These are phyloP conservation scores for Forbesichthys agassizii DNA, from an alignment of 2,113 vertebrate species.

Conservation along the genomic window DNA sequence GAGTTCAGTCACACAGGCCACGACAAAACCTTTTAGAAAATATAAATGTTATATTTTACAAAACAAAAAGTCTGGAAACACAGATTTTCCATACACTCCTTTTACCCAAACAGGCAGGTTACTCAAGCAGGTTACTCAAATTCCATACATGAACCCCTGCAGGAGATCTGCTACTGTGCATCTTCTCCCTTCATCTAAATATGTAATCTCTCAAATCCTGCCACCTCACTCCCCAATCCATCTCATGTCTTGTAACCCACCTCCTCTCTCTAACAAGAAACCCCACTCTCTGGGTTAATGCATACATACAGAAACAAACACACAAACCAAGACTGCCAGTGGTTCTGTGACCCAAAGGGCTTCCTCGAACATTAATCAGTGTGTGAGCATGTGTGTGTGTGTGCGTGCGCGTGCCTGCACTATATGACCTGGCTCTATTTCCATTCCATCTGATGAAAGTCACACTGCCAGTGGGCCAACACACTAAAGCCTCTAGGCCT, in stretches of 20 bases:
- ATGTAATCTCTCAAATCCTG: constrained; percentile 12
- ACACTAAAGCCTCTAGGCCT: constrained; percentile 21
- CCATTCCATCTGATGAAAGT: not conserved
- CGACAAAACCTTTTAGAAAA: too few relatives aligned
- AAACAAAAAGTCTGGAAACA: too few relatives aligned
- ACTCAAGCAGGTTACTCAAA: too few relatives aligned
- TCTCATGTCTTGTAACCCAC: constrained; percentile 28
- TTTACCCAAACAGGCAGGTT: too few relatives aligned
- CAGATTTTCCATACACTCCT: too few relatives aligned
- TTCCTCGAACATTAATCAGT: not conserved
- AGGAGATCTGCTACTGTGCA: constrained; percentile 31
- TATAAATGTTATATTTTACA: too few relatives aligned
- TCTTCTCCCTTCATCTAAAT: constrained; percentile 45
- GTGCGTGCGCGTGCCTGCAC: constrained; percentile 3
- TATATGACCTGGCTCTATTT: not conserved
- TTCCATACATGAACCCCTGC: too few relatives aligned
- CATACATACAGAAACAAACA: not conserved
- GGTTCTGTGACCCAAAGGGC: too few relatives aligned
- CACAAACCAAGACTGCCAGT: not conserved
- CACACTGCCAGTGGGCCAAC: constrained; percentile 30
- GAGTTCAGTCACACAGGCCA: too few relatives aligned
- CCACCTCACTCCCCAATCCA: constrained; percentile 21
- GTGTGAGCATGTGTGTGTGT: constrained; percentile 1
- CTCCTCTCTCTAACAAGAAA: constrained; percentile 39
- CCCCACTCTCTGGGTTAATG: constrained; percentile 20